Conservation (phyloP, 2,888 invertebrate genomes). For the Eupithecia subfuscata region DNA sequence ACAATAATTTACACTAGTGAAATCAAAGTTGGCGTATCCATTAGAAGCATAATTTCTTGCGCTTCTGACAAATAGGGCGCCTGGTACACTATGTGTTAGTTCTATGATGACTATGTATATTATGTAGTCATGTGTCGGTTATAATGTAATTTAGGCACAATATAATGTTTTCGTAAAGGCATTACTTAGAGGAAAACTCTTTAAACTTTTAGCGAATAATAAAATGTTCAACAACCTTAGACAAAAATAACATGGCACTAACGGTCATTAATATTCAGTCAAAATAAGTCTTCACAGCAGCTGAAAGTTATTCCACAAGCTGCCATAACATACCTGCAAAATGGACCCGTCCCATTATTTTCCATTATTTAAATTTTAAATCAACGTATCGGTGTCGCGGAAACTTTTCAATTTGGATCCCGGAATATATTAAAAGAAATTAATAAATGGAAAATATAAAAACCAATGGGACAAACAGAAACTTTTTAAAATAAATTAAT, state of each 20-base stretch:
- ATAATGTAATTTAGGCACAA: no score
- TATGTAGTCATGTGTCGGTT: no score
- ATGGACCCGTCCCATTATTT: constrained; percentile 45
- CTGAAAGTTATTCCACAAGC: constrained; percentile 32
- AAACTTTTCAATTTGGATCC: constrained; percentile 62
- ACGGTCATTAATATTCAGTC: constrained; percentile 22
- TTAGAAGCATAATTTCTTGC: no score
- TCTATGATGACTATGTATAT: no score
- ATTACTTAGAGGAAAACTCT: neutral
- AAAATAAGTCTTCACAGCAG: constrained; percentile 32
- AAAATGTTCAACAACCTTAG: neutral
- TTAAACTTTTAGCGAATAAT: neutral
- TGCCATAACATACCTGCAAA: constrained; percentile 31
- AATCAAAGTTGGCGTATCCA: neutral
- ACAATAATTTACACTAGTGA: neutral
- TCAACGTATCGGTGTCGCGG: constrained; percentile 52
- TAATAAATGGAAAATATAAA: constrained; percentile 62
- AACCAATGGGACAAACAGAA: constrained; percentile 59
- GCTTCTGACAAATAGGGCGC: no score
- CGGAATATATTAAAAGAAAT: constrained; percentile 64
- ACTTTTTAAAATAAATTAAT: constrained; percentile 60
- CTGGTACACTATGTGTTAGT: no score
- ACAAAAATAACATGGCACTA: neutral
- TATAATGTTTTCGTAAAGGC: no score
- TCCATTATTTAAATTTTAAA: constrained; percentile 59